These are phyloP conservation scores for Spodoptera frugiperda DNA, from an alignment of 1,140 invertebrate species.

Conservation along the genomic window DNA sequence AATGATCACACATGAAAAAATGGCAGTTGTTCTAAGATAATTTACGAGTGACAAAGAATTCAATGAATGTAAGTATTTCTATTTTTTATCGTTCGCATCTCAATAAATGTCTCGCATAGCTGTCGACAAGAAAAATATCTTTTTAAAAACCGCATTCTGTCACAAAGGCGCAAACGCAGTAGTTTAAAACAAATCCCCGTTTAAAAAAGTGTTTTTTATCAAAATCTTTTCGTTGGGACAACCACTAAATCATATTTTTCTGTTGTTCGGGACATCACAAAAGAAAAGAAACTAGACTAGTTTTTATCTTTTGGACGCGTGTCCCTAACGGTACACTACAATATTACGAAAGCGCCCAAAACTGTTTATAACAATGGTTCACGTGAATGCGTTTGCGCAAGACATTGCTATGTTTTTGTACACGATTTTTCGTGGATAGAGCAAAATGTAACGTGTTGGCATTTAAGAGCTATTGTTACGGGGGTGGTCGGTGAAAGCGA, in stretches of 20 bases:
- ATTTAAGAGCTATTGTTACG: constrained; percentile 60
- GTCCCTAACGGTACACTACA: constrained; percentile 75
- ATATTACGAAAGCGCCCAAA: constrained; percentile 68
- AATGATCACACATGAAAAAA: constrained; percentile 17
- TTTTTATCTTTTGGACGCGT: constrained; percentile 68
- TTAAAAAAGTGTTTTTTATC: constrained; percentile 33
- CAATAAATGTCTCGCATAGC: constrained; percentile 5
- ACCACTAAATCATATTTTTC: constrained; percentile 75
- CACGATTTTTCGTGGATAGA: constrained; percentile 71
- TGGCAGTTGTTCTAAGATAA: constrained; percentile 32
- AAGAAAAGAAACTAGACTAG: constrained; percentile 69
- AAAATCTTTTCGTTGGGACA: constrained; percentile 51
- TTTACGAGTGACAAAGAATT: constrained; percentile 22
- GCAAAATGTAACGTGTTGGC: constrained; percentile 61
- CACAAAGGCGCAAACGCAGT: constrained; percentile 27
- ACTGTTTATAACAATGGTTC: constrained; percentile 69
- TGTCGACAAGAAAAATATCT: constrained; percentile 29
- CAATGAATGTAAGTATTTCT: constrained; percentile 21
- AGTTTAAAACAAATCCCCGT: constrained; percentile 30
- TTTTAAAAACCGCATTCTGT: constrained; percentile 39
- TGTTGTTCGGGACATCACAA: constrained; percentile 69
- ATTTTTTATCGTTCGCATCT: constrained; percentile 39
- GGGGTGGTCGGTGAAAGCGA: constrained; percentile 68
- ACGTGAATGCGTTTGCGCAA: constrained; percentile 78
- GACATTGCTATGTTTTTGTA: constrained; percentile 64